These are phyloP conservation scores for Oryzias curvinotus DNA, from an alignment of 2,113 vertebrate species.

Conservation along the genomic window DNA sequence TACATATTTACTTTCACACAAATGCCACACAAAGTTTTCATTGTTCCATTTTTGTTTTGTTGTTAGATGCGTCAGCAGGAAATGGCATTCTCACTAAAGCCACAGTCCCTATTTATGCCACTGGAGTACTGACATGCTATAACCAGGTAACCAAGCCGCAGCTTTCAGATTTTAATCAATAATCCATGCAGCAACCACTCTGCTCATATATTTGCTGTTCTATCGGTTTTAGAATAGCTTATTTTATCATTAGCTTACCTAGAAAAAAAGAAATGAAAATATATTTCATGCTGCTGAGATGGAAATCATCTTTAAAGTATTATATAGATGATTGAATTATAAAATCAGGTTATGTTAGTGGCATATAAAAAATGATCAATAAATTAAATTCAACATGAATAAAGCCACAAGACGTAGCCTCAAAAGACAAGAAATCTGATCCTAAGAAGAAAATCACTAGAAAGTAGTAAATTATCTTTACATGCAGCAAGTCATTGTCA, in stretches of 20 bases:
- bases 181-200: neutral
- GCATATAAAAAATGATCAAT: neutral
- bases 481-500: too few species aligned
- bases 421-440: too few species aligned
- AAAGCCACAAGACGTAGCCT: too few species aligned
- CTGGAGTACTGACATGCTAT: conserved; percentile 96
- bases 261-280: too few species aligned
- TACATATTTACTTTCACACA: neutral
- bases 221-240: too few species aligned
- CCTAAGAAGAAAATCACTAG: too few species aligned
- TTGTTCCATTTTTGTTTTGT: neutral
- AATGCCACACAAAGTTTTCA: neutral
- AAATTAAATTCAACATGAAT: neutral
- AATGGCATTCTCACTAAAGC: conserved; percentile 97
- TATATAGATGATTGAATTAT: too few species aligned
- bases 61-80: conserved; percentile 85
- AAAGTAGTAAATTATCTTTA: too few species aligned
- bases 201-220: too few species aligned
- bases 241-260: too few species aligned
- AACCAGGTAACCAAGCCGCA: conserved; percentile 86
- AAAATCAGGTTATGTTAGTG: neutral
- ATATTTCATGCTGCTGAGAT: too few species aligned
- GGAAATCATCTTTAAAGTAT: too few species aligned
- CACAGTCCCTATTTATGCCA: conserved; percentile 98
- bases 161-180: neutral